Percentiles rank a stretch among this genome's conserved stretches.
These are phyloP conservation scores for Aquatica leii DNA, from an alignment of 2,888 invertebrate species.

Conservation along the genomic window DNA sequence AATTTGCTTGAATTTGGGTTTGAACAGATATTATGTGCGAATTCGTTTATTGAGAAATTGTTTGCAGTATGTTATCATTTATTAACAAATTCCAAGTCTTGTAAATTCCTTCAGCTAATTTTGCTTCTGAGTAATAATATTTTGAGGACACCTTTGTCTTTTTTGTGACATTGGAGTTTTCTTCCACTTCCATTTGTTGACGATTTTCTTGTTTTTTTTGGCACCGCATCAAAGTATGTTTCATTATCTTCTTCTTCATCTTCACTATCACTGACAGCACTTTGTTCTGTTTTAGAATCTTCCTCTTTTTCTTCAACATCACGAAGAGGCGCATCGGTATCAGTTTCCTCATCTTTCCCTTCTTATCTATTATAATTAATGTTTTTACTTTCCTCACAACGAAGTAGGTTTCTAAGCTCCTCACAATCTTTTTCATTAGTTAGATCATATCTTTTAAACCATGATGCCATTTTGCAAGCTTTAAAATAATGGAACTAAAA, in stretches of 20 bases:
- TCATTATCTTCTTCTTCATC: not conserved
- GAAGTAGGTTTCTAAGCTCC: too few species aligned
- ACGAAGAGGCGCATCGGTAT: not conserved
- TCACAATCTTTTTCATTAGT: too few species aligned
- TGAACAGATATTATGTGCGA: constrained; percentile 34
- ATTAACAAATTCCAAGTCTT: too few species aligned
- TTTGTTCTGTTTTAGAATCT: not conserved
- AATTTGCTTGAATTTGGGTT: constrained; percentile 24
- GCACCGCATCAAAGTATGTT: not conserved
- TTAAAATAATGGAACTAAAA: too few species aligned
- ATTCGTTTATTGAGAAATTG: too few species aligned
- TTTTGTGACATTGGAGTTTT: not conserved
- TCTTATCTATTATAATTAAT: too few species aligned
- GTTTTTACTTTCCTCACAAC: not conserved
- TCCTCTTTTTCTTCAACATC: not conserved
- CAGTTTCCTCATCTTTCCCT: not conserved
- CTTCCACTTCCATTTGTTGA: not conserved
- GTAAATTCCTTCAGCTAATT: too few species aligned
- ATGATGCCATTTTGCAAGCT: too few species aligned
- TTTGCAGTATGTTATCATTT: too few species aligned
- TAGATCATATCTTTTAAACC: too few species aligned
- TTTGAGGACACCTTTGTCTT: not conserved
- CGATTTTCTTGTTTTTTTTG: not conserved
- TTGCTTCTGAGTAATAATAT: too few species aligned
- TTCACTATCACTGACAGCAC: too few species aligned